A percentile compares a stretch with the other conserved stretches of the same genome.
phyloP scores from a whole-genome alignment of 2,888 invertebrate species.

The Drosophila dives region DNA sequence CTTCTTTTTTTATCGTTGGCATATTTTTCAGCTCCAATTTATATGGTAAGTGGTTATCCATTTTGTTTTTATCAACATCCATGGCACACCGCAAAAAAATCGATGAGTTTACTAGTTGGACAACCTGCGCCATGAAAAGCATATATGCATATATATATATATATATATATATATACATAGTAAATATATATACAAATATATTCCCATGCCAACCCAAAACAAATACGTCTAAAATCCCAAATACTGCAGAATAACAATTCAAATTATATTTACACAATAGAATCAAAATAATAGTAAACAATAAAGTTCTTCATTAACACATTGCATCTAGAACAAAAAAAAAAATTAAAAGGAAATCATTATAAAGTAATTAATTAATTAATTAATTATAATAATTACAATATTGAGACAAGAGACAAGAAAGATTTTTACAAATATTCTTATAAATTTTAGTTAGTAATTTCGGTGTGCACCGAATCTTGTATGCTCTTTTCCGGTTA shows the following conservation, averaged over 20 bases:
- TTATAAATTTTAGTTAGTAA: slow-evolving; percentile 9
- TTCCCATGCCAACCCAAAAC: slow-evolving; percentile 62
- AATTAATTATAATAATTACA: slow-evolving; percentile 26
- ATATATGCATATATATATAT: slow-evolving; percentile 10
- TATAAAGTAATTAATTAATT: slow-evolving; percentile 23
- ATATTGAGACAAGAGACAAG: slow-evolving; percentile 18
- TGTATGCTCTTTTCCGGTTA: slow-evolving; percentile 54
- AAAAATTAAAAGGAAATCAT: not conserved
- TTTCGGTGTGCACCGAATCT: slow-evolving; percentile 53
- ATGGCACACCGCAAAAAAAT: slow-evolving; percentile 47
- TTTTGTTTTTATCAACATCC: slow-evolving; percentile 63
- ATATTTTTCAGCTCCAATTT: slow-evolving; percentile 75
- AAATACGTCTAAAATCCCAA: slow-evolving; percentile 22
- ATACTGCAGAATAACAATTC: slow-evolving; percentile 68
- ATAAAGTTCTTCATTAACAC: slow-evolving; percentile 17
- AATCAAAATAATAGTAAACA: slow-evolving; percentile 44
- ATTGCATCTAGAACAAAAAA: not conserved
- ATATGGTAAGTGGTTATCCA: slow-evolving; percentile 73
- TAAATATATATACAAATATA: slow-evolving; percentile 13
- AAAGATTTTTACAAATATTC: slow-evolving; percentile 7
- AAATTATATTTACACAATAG: slow-evolving; percentile 74
- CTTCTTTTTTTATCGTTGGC: slow-evolving; percentile 58
- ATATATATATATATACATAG: slow-evolving; percentile 18
- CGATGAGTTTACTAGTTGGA: slow-evolving; percentile 64
- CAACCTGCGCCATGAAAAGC: slow-evolving; percentile 6